Evolutionary conservation across 2,113 vertebrate species (phyloP), one percentile per base, ranked within the genome.

Genomic region (Dunckerocampus dactyliophorus): DNA sequence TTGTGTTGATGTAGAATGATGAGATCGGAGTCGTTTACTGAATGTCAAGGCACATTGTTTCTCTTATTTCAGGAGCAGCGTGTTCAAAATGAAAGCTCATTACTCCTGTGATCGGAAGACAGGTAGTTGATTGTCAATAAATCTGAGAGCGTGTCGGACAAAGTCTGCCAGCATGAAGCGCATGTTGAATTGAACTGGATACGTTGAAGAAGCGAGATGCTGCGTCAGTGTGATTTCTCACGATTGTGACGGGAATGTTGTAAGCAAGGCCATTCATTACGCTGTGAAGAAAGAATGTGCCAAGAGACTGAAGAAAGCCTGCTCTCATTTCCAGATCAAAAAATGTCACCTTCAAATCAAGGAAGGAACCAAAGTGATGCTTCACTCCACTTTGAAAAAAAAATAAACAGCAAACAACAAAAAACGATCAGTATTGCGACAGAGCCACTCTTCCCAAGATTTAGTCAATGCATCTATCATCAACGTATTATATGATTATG

Each of bases 241-340:
- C 77, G 60, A 79, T 63, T 73, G 65, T 73, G 60, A 59, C n/a
- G 34, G 65, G 78, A 78, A 84, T 81, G 77, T 74, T 71, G 62
- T 79, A 72, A 83, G 72, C 67, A 68, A 68, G 68, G 79, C 81
- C 67, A 80, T 85, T 83, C 83, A 84, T 75, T 80, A 74, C 59
- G 17, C 34, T 17, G 24, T 60, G 74, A 49, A 52, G 71, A 21
- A n/a, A 11, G 16, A 52, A 62, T 69, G 50, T 60, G 59, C 62
- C 51, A 67, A 45, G 51, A 67, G 65, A 62, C 39, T 31, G 52
- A 28, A 16, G 49, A 10, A 20, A 20, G 37, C 21, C 49, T 47
- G 48, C 53, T 71, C 64, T 57, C 20, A 10, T 52, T 66, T 59
- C 34, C 21, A 67, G 51, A 57, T 76, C 34, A 58, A 47, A 31